Conservation (phyloP, 2,113 vertebrate species). For the Amphiprion percula region DNA sequence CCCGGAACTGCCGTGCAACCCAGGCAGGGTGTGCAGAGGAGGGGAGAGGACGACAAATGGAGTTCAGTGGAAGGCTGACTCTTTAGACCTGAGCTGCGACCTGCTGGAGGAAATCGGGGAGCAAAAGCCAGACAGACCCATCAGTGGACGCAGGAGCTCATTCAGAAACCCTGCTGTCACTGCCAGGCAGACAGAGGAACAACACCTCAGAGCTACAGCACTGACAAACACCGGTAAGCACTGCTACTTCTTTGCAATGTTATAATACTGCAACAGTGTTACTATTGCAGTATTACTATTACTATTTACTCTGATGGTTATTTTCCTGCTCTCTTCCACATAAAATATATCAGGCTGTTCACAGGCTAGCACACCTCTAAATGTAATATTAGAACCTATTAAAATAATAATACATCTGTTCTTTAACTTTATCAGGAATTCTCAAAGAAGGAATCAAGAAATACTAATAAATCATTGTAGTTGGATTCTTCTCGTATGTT, state of each 20-base stretch:
- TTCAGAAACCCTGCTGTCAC: conserved; percentile 45
- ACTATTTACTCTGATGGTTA: background rate
- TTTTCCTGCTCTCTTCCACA: background rate
- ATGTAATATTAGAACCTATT: background rate
- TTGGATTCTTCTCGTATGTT: too few species aligned
- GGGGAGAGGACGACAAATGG: conserved; percentile 58
- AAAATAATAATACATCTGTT: too few species aligned
- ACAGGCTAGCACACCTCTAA: too few species aligned
- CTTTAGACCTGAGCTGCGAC: conserved; percentile 75
- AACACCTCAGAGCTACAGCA: conserved; percentile 40
- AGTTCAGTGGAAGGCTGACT: conserved; percentile 68
- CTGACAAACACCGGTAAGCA: conserved; percentile 58
- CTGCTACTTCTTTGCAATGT: background rate
- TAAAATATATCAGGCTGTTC: background rate
- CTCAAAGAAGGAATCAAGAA: background rate
- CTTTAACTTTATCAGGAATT: too few species aligned
- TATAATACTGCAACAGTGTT: too few species aligned
- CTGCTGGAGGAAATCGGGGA: conserved; percentile 77
- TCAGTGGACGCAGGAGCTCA: conserved; percentile 87
- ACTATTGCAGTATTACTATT: too few species aligned
- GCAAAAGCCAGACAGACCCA: conserved; percentile 74
- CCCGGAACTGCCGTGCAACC: conserved; percentile 72
- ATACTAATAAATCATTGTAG: background rate
- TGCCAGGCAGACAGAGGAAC: conserved; percentile 56
- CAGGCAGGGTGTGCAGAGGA: conserved; percentile 69